phyloP scores from a whole-genome alignment of 2,113 vertebrate genomes.

The Emydura subglobosa region DNA sequence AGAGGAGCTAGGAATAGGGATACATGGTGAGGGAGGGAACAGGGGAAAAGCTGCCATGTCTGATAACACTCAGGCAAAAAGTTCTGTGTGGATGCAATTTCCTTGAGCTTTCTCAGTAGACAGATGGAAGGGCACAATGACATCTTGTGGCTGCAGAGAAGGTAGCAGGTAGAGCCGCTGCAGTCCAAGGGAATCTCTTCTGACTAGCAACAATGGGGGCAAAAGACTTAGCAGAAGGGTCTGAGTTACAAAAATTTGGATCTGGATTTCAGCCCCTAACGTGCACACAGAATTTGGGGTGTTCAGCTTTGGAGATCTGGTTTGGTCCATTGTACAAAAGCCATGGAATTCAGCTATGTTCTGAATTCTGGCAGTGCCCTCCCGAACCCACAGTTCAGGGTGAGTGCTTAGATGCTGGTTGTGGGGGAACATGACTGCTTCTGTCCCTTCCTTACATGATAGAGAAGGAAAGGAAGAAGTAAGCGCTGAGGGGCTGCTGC shows the following conservation, averaged over 20 bases:
- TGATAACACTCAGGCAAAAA: not conserved
- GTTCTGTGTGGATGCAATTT: not conserved
- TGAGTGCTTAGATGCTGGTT: not conserved
- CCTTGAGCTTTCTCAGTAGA: not conserved
- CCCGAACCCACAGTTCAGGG: not conserved
- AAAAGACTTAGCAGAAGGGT: not conserved
- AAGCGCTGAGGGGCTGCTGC: too few species aligned
- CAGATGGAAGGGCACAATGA: not conserved
- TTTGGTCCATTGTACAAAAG: not conserved
- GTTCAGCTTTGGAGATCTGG: not conserved
- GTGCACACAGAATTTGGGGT: not conserved
- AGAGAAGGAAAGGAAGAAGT: not conserved
- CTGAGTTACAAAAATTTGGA: too few species aligned
- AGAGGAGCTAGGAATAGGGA: not conserved
- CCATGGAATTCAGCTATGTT: not conserved
- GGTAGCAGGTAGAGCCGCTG: not conserved
- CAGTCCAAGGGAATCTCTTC: not conserved
- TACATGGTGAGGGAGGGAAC: rapidly evolving
- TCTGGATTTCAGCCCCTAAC: too few species aligned
- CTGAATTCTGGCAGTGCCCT: not conserved
- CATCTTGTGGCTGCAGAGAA: not conserved
- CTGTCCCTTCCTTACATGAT: not conserved
- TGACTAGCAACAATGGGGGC: not conserved
- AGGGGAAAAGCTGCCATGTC: not conserved
- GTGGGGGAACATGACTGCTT: not conserved